Percentiles rank a stretch among this genome's conserved stretches.
Conservation (phyloP, 1,140 invertebrate species). For the Drosophila saltans region DNA sequence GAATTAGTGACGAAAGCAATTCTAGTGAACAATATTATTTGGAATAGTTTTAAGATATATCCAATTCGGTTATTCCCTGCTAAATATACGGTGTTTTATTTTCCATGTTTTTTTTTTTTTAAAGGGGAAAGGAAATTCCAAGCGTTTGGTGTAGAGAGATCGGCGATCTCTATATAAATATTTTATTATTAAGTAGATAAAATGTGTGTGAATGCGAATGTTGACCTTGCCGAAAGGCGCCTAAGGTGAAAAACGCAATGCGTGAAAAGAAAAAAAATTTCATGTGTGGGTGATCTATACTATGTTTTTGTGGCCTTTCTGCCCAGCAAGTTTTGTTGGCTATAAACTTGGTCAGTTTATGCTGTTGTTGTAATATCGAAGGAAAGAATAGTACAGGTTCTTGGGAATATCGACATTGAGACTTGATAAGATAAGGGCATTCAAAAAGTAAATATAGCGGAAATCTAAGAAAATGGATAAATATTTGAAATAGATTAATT, state of each 20-base stretch:
- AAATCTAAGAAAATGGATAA: not conserved
- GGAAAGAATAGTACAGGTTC: not conserved
- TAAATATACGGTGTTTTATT: not conserved
- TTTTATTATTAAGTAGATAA: conserved; percentile 79
- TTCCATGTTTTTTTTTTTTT: conserved; percentile 13
- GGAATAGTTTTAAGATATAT: not conserved
- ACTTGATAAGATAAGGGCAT: conserved; percentile 39
- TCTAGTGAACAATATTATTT: too few relatives aligned
- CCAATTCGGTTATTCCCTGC: not conserved
- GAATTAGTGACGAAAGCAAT: too few relatives aligned
- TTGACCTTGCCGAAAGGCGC: conserved; percentile 64
- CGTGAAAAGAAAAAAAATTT: conserved; percentile 23
- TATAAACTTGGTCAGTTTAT: conserved; percentile 64
- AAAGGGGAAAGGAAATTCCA: conserved; percentile 61
- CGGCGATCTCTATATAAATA: conserved; percentile 71
- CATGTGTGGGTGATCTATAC: conserved; percentile 37
- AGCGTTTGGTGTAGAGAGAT: conserved; percentile 34
- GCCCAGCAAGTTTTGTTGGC: conserved; percentile 5
- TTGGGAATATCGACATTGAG: not conserved
- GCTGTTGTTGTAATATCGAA: conserved; percentile 39
- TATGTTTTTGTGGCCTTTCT: conserved; percentile 17
- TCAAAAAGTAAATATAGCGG: not conserved
- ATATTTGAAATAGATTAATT: not conserved
- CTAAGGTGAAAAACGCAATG: conserved; percentile 67
- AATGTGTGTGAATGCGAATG: conserved; percentile 47